Percentiles rank a stretch among this genome's conserved stretches.
phyloP scores from a whole-genome alignment of 2,797 vertebrate species.

The Arctocebus calabarensis region DNA sequence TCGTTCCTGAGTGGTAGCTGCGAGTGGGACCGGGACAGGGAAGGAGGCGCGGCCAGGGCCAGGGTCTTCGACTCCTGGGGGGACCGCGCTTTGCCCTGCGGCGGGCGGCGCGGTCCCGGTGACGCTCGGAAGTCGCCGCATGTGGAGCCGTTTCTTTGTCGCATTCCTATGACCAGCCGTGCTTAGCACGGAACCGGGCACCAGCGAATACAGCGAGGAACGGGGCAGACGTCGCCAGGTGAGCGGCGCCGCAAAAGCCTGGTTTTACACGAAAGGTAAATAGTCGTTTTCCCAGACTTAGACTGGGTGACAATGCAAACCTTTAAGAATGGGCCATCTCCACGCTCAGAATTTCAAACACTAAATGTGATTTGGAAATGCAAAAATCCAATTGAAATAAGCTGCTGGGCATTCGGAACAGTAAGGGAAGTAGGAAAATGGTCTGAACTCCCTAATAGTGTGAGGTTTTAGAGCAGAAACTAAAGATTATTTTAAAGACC shows the following conservation, averaged over 20 bases:
- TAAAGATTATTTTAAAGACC: not conserved
- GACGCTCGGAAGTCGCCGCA: not conserved
- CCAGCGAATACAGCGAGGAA: not conserved
- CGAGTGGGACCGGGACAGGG: rapidly evolving
- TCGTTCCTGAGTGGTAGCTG: rapidly evolving
- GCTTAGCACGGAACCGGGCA: not conserved
- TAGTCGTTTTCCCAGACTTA: not conserved
- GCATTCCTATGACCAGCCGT: not conserved
- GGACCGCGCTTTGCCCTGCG: not conserved
- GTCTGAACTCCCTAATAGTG: not conserved
- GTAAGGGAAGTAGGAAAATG: not conserved
- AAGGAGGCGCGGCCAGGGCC: not conserved
- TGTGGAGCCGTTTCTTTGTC: not conserved
- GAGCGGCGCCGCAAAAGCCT: constrained; percentile 42
- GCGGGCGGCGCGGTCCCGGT: not conserved
- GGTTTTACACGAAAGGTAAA: not conserved
- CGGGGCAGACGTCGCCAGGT: constrained; percentile 48
- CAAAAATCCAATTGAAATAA: not conserved
- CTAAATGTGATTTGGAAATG: not conserved
- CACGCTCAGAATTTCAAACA: not conserved
- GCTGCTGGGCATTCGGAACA: not conserved
- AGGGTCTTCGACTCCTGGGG: not conserved
- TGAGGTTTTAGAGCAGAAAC: not conserved
- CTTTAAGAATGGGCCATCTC: not conserved
- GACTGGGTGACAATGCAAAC: not conserved